phyloP scores from a whole-genome alignment of 1,140 invertebrate genomes.

The Drosophila arizonae region DNA sequence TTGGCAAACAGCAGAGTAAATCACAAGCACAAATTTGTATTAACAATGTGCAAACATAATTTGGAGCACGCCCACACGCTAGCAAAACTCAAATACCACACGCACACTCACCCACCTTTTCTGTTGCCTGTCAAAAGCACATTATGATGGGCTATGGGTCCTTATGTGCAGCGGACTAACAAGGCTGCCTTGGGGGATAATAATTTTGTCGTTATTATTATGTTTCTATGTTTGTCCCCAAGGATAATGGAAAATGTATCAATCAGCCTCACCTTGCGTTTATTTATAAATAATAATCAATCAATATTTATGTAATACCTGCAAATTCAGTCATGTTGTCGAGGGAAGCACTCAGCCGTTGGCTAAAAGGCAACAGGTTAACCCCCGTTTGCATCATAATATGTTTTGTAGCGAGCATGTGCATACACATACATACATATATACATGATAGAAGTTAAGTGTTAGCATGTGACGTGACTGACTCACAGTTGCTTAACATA shows the following conservation, averaged over 20 bases:
- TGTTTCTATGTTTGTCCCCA: constrained; percentile 27
- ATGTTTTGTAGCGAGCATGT: constrained; percentile 6
- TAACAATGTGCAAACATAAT: background rate
- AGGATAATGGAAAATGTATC: constrained; percentile 47
- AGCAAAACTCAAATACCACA: background rate
- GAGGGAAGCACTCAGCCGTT: constrained; percentile 13
- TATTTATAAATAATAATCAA: constrained; percentile 55
- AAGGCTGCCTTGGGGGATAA: constrained; percentile 25
- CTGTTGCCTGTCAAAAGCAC: constrained; percentile 41
- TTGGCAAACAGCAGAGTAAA: constrained; percentile 32
- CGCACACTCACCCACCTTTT: background rate
- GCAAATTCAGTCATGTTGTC: background rate
- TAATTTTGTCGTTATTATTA: constrained; percentile 26
- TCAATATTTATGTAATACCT: constrained; percentile 46
- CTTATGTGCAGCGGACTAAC: background rate
- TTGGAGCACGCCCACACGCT: constrained; percentile 13
- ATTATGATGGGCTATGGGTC: constrained; percentile 23
- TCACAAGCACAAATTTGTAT: constrained; percentile 10
- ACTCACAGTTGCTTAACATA: constrained; percentile 28
- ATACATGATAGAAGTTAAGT: background rate
- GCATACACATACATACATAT: background rate
- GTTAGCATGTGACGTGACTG: constrained; percentile 6
- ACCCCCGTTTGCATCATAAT: constrained; percentile 15
- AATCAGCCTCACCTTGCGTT: constrained; percentile 35
- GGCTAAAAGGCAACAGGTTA: constrained; percentile 48